Evolutionary conservation across 1,140 invertebrate species (phyloP), one percentile per base, ranked within the genome.

Genomic region (Babylonia areolata): DNA sequence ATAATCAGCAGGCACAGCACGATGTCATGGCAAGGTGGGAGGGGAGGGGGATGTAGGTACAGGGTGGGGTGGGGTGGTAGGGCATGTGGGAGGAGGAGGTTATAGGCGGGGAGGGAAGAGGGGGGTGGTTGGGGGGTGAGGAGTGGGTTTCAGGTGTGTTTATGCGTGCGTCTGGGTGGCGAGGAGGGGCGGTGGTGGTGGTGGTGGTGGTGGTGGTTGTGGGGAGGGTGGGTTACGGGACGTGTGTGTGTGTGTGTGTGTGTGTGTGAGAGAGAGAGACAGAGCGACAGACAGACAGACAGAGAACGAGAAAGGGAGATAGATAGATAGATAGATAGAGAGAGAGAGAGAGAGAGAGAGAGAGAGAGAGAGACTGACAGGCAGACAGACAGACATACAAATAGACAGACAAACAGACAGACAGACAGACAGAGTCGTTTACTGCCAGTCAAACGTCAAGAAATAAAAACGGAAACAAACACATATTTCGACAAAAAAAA

Each of bases 331-430:
- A 64, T n/a, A n/a, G n/a, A n/a, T n/a, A 64, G 58, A 64, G 58
- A 64, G 58, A 64, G 58, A 64, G 58, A 64, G 35, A 77, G 73
- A 77, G 73, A 77, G 73, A 39, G 73, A 39, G 58, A 64, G 58
- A 64, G 58, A 64, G 73, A n/a, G n/a, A n/a, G n/a, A n/a, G n/a
- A n/a, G n/a, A n/a, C n/a, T n/a, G n/a, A n/a, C n/a, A n/a, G n/a
- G n/a, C n/a, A n/a, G n/a, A n/a, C n/a, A n/a, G n/a, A n/a, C n/a
- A n/a, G n/a, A n/a, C n/a, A n/a, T n/a, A n/a, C n/a, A n/a, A n/a
- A n/a, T n/a, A n/a, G n/a, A n/a, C n/a, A n/a, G n/a, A n/a, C n/a
- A n/a, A n/a, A n/a, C n/a, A n/a, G n/a, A n/a, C n/a, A n/a, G n/a
- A n/a, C n/a, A n/a, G n/a, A n/a, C n/a, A n/a, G n/a, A n/a, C n/a